Conservation (phyloP, 2,113 vertebrate species). For the Phalacrocorax aristotelis region DNA sequence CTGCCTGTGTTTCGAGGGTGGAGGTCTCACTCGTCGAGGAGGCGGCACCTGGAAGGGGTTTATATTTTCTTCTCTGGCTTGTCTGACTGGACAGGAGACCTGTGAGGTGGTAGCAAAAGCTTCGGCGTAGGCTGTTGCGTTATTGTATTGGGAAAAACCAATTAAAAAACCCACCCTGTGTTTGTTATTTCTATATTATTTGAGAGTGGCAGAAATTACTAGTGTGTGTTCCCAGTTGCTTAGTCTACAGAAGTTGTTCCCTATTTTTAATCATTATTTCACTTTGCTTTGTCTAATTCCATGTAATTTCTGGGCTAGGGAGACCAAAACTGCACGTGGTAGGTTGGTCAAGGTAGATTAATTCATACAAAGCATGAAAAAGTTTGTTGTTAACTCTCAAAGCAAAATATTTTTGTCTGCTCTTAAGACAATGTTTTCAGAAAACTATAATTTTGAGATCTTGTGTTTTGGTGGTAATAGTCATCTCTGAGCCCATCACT, state of each 20-base stretch:
- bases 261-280: accelerated
- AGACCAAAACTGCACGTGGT: accelerated
- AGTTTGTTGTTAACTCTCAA: neutral
- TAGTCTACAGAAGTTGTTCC: accelerated
- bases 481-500: accelerated
- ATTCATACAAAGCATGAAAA: neutral
- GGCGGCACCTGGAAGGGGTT: neutral
- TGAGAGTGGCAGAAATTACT: neutral
- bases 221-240: neutral
- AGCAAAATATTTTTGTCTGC: neutral
- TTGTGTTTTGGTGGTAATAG: neutral
- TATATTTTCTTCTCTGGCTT: accelerated
- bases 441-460: accelerated
- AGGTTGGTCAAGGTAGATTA: neutral
- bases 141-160: neutral
- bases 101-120: neutral
- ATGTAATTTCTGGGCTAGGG: neutral
- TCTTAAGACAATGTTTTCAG: neutral
- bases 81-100: too few relatives aligned
- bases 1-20: accelerated
- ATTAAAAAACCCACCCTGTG: accelerated
- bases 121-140: accelerated
- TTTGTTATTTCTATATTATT: neutral
- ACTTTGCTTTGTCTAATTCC: neutral
- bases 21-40: accelerated